Evolutionary conservation across 2,113 vertebrate genomes (phyloP), one percentile per base, ranked within the genome.

Genomic region (Sylvietta virens): DNA sequence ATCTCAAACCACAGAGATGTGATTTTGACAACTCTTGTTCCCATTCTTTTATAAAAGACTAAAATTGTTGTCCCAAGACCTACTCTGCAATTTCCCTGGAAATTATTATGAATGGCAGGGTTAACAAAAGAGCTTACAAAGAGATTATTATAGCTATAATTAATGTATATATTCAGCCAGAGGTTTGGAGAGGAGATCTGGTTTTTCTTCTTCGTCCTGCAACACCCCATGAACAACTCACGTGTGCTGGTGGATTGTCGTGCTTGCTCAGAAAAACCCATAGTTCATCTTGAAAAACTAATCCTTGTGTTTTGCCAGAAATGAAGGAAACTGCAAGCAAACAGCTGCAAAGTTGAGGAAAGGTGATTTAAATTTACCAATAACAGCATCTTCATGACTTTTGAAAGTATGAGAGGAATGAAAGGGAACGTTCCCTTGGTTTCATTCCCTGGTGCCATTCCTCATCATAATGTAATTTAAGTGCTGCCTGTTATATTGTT

Each of bases 391-490:
- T 81, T 86, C 58, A 51, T 70, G 89, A 56, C 40, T 93, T 64
- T 26, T 30, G 42, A 83, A 90, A 80, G 56, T 22, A 94, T 81
- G 92, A 92, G 71, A 88, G 66, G 88, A 93, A 93, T 86, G 76
- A 88, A 88, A 83, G 60, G 85, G 82, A 87, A 35, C 26, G 13
- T 88, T 93, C 84, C 64, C 56, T 87, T 61, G 61, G 56, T 95
- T 96, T 95, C 58, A 53, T 82, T 88, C 88, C 72, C 88, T 45
- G 37, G 79, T 94, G 94, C 91, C 92, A 73, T 86, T 94, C 76
- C 81, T 87, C 84, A 85, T 88, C 89, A 91, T 77, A 91, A 85
- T 78, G 92, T 77, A 87, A 92, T 90, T 91, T 87, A 88, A 94
- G 90, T 28, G 40, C 77, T 87, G 66, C 50, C 51, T 91, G 96